Base-by-base conservation (phyloP, 37 sponge, comb jelly and placozoan species). In the Mnemiopsis leidyi region DNA sequence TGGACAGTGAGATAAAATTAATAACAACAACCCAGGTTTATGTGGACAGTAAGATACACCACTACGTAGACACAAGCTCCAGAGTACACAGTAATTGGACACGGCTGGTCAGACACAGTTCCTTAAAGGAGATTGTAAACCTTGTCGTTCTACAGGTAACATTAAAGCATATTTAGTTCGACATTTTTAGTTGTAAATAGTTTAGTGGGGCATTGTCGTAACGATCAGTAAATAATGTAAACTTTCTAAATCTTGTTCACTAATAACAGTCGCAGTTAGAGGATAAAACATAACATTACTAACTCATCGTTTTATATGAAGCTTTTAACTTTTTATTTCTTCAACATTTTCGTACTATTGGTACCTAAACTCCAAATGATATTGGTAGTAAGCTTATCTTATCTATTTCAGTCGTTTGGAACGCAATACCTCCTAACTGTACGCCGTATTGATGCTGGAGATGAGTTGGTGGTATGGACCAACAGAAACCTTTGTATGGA, bases 31-130 rank as follows among this genome's bases (percentile, higher is more conserved):
- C n/a, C n/a, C 90, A 85, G 90, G 90, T 85, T 16, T 85, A 85
- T 85, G 90, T 85, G 40, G 90, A 85, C 48, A 85, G 90, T 85
- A 85, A 85, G 90, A 85, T 85, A 26, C 90, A 85, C 48, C 90
- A 85, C 90, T 85, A 85, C 90, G 90, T 85, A 3, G 90, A 85
- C 29, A 85, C 90, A 2, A 36, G 38, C 2, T 40, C n/a, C 48
- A 18, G 90, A n/a, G 36, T 85, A 28, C 32, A 85, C 29, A 85
- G 90, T 40, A 85, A 85, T 61, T 85, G 90, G 90, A 85, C 90
- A 0, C 23, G 90, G 36, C 90, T 85, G 26, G 90, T 85, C 29
- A 85, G 90, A 39, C 90, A 85, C 48, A 85, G 90, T 37, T 85
- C 90, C 9, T 61, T 85, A 40, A 85, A 85, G 61, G 90, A 85